Base-by-base conservation (phyloP, 2,797 vertebrate species). In the Hydrocynus forskahlii region DNA sequence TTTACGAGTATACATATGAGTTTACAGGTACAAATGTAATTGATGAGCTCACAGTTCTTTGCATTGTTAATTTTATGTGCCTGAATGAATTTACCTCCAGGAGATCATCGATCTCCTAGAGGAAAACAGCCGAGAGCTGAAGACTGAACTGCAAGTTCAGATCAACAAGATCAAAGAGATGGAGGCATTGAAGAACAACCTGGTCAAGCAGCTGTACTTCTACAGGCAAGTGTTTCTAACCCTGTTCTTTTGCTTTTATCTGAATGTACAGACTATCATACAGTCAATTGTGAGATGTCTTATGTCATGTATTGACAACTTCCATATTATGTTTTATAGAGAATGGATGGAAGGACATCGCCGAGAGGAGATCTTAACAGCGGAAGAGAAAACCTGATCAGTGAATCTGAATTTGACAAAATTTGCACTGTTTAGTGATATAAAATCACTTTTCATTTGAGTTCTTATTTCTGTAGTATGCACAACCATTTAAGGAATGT, bases 141-240 rank as follows among this genome's bases (percentile, higher is more conserved):
- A 93, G 89, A 97, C 92, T 0, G 95, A 96, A 63, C 90, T 98
- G 0, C 94, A 93, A 78, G 92, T 97, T 73, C 97, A 99, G 89
- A 94, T 95, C 77, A 95, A 90, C 88, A 97, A 96, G 91, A 97
- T 92, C 62, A 94, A 93, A 85, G 95, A 97, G 78, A 92, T 96
- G 80, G 95, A 96, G 83, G 93, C 94, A 72, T 81, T 97, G 76
- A 95, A 93, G 89, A 95, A 92, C 85, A 94, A 88, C 76, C 95
- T 97, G 0, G 89, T 92, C 17, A 89, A 92, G 77, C 94, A 97
- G 80, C 92, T 99, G 16, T 88, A 92, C 75, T 90, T 93, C 76
- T 97, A 96, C 90, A 98, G 96, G 98, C 96, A 89, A 29, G 93
- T 82, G 7, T 5, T 19, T 35, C 7, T 1, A 59, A 60, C n/a